Conservation (phyloP, 1,140 invertebrate species). For the Uloborus diversus region DNA sequence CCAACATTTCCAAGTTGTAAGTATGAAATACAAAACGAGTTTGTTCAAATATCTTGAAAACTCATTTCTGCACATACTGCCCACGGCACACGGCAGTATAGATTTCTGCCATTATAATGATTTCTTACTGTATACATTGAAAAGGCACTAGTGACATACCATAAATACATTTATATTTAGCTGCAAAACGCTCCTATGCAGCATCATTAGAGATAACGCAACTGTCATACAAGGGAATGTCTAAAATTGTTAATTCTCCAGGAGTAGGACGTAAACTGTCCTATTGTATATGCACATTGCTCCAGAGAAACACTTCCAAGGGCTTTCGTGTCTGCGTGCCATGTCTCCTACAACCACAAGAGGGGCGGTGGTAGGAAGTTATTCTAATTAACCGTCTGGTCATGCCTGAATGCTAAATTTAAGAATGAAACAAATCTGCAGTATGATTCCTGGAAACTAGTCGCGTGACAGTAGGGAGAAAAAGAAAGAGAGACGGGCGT, state of each 20-base stretch:
- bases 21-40: too few species aligned
- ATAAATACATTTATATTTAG: too few species aligned
- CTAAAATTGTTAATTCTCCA: slow-evolving; percentile 22
- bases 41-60: too few species aligned
- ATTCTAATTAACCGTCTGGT: slow-evolving; percentile 51
- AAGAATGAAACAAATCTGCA: slow-evolving; percentile 43
- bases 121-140: too few species aligned
- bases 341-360: neutral
- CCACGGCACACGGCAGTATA: too few species aligned
- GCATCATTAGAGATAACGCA: too few species aligned
- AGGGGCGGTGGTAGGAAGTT: slow-evolving; percentile 11
- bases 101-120: too few species aligned
- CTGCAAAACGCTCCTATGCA: too few species aligned
- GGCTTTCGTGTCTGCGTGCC: neutral
- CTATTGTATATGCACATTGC: neutral
- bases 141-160: too few species aligned
- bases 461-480: slow-evolving; percentile 26
- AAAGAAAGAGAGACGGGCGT: slow-evolving; percentile 20
- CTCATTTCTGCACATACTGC: too few species aligned
- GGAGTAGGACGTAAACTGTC: neutral
- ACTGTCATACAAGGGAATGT: too few species aligned
- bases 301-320: slow-evolving; percentile 6
- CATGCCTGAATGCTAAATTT: slow-evolving; percentile 51
- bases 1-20: too few species aligned
- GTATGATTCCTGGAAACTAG: slow-evolving; percentile 30